A percentile compares a stretch with the other conserved stretches of the same genome.
Conservation (phyloP, 2,888 invertebrate species). For the Meiosimyza decipiens region DNA sequence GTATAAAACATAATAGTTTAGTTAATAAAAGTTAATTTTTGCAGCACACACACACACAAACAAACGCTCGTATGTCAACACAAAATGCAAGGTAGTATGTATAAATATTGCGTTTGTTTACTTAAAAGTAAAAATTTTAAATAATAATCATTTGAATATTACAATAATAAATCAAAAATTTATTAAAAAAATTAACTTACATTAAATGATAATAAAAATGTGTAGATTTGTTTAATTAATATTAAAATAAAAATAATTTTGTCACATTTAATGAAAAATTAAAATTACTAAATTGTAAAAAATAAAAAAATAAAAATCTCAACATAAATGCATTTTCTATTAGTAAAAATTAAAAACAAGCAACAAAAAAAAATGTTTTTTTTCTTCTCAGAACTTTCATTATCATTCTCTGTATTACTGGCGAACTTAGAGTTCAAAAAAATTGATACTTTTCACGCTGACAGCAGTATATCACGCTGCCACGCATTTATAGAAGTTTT, state of each 20-base stretch:
- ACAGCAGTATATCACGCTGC: no score
- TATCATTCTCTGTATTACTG: no score
- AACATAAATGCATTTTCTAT: not conserved
- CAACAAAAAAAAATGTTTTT: no score
- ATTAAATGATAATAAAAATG: conserved; percentile 27
- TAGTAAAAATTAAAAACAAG: not conserved
- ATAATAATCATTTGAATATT: not conserved
- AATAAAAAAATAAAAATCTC: conserved; percentile 23
- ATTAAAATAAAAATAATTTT: conserved; percentile 34
- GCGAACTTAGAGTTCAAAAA: no score
- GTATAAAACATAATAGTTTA: not conserved
- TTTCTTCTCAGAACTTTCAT: no score
- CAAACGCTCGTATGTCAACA: not conserved
- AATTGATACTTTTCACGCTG: no score
- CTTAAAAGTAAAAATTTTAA: conserved; percentile 32
- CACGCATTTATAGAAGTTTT: no score
- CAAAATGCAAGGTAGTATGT: conserved; percentile 7
- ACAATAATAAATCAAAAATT: no score
- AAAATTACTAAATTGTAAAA: conserved; percentile 38
- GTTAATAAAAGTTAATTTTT: conserved; percentile 38
- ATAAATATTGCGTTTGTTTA: conserved; percentile 24
- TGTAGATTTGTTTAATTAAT: conserved; percentile 44
- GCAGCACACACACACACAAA: conserved; percentile 24
- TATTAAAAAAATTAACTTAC: conserved; percentile 2
- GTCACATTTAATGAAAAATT: conserved; percentile 41